phyloP scores from a whole-genome alignment of 35 echinoderm and acorn worm genomes.

The Amphiura filiformis region DNA sequence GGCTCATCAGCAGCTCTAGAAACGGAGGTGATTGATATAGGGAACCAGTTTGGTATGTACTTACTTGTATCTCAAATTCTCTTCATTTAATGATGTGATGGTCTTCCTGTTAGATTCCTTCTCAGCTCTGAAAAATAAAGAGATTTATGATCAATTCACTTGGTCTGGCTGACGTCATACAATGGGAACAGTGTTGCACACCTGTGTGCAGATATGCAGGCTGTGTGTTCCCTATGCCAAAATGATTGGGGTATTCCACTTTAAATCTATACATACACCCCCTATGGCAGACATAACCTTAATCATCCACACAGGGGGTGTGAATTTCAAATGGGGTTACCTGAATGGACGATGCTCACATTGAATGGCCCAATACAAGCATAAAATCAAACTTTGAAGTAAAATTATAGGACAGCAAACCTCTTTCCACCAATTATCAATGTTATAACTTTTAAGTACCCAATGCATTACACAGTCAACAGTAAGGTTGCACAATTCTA shows the following conservation, averaged over 20 bases:
- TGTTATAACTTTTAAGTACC: too few relatives aligned
- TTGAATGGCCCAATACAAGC: neutral
- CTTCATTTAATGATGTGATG: conserved; percentile 56
- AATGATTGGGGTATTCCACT: neutral
- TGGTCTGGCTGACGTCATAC: too few relatives aligned
- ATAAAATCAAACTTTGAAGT: neutral
- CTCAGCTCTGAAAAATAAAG: conserved; percentile 56
- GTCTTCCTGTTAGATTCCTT: conserved; percentile 77
- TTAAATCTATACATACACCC: neutral
- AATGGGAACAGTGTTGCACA: neutral
- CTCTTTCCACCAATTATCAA: too few relatives aligned
- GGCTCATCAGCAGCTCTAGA: too few relatives aligned
- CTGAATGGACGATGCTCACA: too few relatives aligned
- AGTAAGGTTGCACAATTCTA: too few relatives aligned
- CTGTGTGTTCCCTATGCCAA: neutral
- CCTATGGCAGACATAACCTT: too few relatives aligned
- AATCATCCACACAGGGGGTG: too few relatives aligned
- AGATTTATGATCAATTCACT: neutral
- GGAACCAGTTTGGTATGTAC: too few relatives aligned
- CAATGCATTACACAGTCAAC: neutral
- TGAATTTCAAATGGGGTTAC: too few relatives aligned
- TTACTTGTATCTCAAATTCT: conserved; percentile 78
- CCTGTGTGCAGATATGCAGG: too few relatives aligned
- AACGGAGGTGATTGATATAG: too few relatives aligned
- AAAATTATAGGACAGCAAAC: neutral